Conservation (phyloP, 2,113 vertebrate genomes). For the Phodopus roborovskii region DNA sequence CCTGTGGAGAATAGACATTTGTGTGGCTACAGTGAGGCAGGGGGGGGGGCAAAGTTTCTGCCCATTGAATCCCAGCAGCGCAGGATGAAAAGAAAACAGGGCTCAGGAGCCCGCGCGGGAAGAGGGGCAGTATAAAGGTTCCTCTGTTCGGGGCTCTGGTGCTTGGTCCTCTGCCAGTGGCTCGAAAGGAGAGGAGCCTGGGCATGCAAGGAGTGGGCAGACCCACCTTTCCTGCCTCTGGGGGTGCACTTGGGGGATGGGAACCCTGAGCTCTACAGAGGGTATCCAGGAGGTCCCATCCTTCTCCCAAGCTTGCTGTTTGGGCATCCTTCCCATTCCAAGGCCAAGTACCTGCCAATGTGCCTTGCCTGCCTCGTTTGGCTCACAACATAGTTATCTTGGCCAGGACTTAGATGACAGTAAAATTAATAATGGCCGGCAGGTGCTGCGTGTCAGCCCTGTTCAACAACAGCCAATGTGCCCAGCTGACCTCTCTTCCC, state of each 20-base stretch:
- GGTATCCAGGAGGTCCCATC: neutral
- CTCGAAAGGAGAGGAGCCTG: conserved; percentile 74
- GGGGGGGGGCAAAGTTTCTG: conserved; percentile 72
- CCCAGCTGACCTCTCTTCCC: neutral
- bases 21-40: conserved; percentile 66
- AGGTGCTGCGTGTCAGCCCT: neutral
- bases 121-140: conserved; percentile 75
- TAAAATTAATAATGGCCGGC: neutral
- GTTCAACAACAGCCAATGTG: fast-evolving
- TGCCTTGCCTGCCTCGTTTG: neutral
- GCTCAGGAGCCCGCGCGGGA: conserved; percentile 33
- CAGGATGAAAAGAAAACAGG: conserved; percentile 79
- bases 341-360: neutral
- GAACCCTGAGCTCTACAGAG: neutral
- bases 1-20: conserved; percentile 73
- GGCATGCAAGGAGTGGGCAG: neutral
- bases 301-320: neutral
- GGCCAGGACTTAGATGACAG: neutral
- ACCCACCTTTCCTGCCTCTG: conserved; percentile 41
- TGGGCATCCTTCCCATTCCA: neutral
- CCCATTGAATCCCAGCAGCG: conserved; percentile 75
- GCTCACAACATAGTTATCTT: fast-evolving
- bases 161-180: conserved; percentile 60
- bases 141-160: conserved; percentile 72
- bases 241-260: neutral